A percentile compares a stretch with the other conserved stretches of the same genome.
phyloP scores from a whole-genome alignment of 2,888 invertebrate species.

The Pandemis corylana region DNA sequence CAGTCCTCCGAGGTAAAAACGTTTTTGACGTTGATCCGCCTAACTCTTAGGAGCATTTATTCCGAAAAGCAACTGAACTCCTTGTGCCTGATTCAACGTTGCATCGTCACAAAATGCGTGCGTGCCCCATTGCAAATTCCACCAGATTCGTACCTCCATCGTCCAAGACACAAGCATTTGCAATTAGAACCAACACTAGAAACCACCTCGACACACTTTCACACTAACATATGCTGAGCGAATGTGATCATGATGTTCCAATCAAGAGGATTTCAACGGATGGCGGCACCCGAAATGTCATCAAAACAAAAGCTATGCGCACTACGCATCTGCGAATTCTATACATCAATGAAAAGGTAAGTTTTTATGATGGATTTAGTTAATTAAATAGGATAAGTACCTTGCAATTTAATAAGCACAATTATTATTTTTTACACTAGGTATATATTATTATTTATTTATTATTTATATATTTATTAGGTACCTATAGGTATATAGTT shows the following conservation, averaged over 20 bases:
- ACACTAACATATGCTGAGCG: slow-evolving; percentile 29
- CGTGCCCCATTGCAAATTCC: neutral
- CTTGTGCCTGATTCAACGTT: too few species aligned
- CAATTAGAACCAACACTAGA: slow-evolving; percentile 1
- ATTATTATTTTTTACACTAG: too few species aligned
- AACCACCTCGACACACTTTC: slow-evolving; percentile 3
- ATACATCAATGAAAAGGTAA: slow-evolving; percentile 42
- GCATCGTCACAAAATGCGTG: neutral
- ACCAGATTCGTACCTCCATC: neutral
- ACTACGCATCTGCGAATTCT: slow-evolving; percentile 44
- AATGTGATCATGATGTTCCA: slow-evolving; percentile 21
- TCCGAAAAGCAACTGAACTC: too few species aligned
- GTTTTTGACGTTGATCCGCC: too few species aligned
- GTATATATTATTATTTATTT: too few species aligned
- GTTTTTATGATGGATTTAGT: slow-evolving; percentile 15
- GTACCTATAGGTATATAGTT: too few species aligned
- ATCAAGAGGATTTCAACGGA: slow-evolving; percentile 32
- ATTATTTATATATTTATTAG: too few species aligned
- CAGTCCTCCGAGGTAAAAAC: too few species aligned
- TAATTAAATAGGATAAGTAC: too few species aligned
- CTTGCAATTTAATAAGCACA: too few species aligned
- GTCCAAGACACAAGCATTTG: neutral
- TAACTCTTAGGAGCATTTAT: too few species aligned
- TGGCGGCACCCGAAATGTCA: slow-evolving; percentile 32
- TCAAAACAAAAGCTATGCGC: slow-evolving; percentile 39